phyloP scores from a whole-genome alignment of 1,140 invertebrate genomes.

The Pentalonia nigronervosa region DNA sequence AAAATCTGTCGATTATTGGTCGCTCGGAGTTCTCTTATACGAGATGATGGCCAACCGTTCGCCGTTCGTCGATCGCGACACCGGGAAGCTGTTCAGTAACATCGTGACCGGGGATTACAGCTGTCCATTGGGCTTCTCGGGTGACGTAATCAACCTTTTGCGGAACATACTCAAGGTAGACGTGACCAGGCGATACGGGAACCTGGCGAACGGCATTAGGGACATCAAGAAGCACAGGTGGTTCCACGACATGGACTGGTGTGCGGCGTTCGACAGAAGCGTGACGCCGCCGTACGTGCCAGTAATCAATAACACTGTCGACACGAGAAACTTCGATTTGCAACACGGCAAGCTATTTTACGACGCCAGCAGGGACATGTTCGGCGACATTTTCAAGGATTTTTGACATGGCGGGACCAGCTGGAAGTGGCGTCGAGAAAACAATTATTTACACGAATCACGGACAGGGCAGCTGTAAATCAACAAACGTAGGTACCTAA shows the following conservation, averaged over 20 bases:
- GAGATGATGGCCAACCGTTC: slow-evolving; percentile 85
- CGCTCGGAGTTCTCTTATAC: slow-evolving; percentile 85
- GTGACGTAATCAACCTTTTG: slow-evolving; percentile 85
- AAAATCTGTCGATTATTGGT: slow-evolving; percentile 97
- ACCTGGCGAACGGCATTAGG: slow-evolving; percentile 79
- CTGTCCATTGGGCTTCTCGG: slow-evolving; percentile 73
- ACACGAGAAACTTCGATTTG: background rate
- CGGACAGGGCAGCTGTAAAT: background rate
- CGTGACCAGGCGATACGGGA: slow-evolving; percentile 87
- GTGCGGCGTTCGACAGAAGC: background rate
- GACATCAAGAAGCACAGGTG: slow-evolving; percentile 72
- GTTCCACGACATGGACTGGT: background rate
- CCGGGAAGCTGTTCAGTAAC: slow-evolving; percentile 90
- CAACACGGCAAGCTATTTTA: background rate
- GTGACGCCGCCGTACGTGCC: slow-evolving; percentile 16
- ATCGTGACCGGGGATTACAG: slow-evolving; percentile 80
- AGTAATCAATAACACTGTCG: background rate
- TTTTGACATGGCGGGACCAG: background rate
- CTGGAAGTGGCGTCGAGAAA: background rate
- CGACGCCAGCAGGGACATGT: background rate
- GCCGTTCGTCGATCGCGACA: slow-evolving; percentile 84
- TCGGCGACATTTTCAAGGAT: background rate
- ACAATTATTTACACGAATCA: background rate
- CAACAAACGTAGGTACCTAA: background rate
- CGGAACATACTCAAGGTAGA: slow-evolving; percentile 85